Conservation (phyloP, 1,140 invertebrate species). For the Hestina assimilis region DNA sequence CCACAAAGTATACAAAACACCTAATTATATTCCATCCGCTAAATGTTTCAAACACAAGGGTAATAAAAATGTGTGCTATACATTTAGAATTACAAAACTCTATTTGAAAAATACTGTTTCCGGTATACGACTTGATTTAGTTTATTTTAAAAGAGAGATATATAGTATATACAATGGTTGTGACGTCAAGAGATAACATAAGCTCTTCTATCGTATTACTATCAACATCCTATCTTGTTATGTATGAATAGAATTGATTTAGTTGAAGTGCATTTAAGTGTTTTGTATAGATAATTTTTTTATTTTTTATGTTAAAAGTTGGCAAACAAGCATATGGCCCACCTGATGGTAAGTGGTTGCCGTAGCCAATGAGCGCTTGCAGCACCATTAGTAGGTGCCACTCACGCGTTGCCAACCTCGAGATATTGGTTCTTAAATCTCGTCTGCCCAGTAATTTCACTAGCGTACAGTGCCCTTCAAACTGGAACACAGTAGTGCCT, state of each 20-base stretch:
- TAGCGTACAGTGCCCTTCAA: too few relatives aligned
- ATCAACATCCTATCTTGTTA: background rate
- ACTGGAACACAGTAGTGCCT: too few relatives aligned
- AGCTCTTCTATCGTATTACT: too few relatives aligned
- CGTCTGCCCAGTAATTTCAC: too few relatives aligned
- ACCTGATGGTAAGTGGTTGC: too few relatives aligned
- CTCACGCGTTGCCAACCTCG: too few relatives aligned
- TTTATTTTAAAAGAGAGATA: background rate
- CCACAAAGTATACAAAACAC: too few relatives aligned
- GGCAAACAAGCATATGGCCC: too few relatives aligned
- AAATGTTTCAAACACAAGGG: background rate
- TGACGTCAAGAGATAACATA: conserved; percentile 14
- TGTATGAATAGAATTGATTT: background rate
- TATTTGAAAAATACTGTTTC: background rate
- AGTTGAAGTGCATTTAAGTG: background rate
- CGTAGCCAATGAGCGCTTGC: too few relatives aligned
- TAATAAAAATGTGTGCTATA: background rate
- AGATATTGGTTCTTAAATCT: too few relatives aligned
- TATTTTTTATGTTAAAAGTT: too few relatives aligned
- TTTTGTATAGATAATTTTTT: background rate
- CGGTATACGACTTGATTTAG: background rate
- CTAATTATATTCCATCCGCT: background rate
- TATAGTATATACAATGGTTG: background rate
- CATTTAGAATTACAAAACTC: background rate
- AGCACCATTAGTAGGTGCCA: too few relatives aligned